Percentiles rank a stretch among this genome's conserved stretches.
Conservation (phyloP, 2,888 invertebrate genomes). For the Helicoverpa assulta region DNA sequence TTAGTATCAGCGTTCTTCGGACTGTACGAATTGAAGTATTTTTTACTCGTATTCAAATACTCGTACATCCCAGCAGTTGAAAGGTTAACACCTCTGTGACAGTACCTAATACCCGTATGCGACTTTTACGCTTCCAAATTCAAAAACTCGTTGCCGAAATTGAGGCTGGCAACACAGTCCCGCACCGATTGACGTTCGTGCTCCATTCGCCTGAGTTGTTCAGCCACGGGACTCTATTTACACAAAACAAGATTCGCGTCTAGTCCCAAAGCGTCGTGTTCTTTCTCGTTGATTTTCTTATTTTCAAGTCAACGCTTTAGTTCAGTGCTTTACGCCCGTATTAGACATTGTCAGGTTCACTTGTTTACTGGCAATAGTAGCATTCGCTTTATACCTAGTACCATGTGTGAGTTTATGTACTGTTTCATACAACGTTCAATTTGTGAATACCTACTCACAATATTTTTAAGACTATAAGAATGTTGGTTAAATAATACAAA, state of each 20-base stretch:
- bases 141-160: constrained; percentile 33
- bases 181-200: constrained; percentile 45
- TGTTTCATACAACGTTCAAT: background rate
- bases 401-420: background rate
- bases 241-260: constrained; percentile 63
- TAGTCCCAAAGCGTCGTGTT: constrained; percentile 58
- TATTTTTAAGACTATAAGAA: background rate
- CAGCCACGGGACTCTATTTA: constrained; percentile 62
- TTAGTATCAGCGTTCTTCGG: background rate
- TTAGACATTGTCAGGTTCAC: constrained; percentile 40
- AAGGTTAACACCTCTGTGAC: constrained; percentile 6
- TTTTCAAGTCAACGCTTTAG: constrained; percentile 63
- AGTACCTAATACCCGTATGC: constrained; percentile 12
- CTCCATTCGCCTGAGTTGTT: constrained; percentile 46
- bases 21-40: background rate
- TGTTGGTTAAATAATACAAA: background rate
- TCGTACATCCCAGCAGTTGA: background rate
- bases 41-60: constrained; percentile 5
- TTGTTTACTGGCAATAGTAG: constrained; percentile 36
- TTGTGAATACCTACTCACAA: background rate
- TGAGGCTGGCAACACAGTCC: constrained; percentile 40
- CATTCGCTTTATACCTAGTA: constrained; percentile 3
- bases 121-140: constrained; percentile 27
- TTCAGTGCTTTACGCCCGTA: constrained; percentile 53
- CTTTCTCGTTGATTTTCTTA: constrained; percentile 60